A percentile compares a stretch with the other conserved stretches of the same genome.
These are phyloP conservation scores for Acheta domesticus DNA, from an alignment of 2,888 invertebrate species.

Conservation along the genomic window DNA sequence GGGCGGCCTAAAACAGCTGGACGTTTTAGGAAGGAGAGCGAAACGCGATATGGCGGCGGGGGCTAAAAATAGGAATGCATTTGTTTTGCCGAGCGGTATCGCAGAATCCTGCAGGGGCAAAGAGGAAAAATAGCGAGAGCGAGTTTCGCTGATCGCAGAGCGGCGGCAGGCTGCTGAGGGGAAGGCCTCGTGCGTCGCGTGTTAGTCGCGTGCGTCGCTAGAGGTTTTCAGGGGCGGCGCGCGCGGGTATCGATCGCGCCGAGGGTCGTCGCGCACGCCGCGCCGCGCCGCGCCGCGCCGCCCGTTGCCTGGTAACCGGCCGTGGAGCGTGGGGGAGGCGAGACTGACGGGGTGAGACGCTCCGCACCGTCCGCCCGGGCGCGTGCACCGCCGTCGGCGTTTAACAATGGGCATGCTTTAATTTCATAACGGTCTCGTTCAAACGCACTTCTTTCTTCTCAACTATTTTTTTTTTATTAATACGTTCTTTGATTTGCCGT, in stretches of 20 bases:
- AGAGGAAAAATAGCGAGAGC: slow-evolving; percentile 22
- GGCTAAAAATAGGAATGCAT: slow-evolving; percentile 29
- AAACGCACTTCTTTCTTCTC: too few relatives aligned
- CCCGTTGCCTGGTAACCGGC: slow-evolving; percentile 19
- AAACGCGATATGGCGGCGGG: slow-evolving; percentile 33
- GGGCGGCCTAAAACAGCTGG: slow-evolving; percentile 19
- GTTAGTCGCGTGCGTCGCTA: background rate
- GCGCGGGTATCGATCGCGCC: background rate
- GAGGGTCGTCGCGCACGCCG: background rate
- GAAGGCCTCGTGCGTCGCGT: background rate
- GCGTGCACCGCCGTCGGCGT: too few relatives aligned
- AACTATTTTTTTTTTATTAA: too few relatives aligned
- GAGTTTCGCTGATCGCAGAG: background rate
- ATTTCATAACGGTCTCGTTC: too few relatives aligned
- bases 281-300: background rate
- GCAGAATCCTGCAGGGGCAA: slow-evolving; percentile 9
- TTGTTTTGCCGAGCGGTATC: background rate
- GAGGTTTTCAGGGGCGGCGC: background rate
- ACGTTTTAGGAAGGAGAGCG: slow-evolving; percentile 35
- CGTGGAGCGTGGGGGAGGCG: slow-evolving; percentile 7
- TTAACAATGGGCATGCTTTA: too few relatives aligned
- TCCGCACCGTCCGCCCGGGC: background rate
- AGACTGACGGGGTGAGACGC: background rate
- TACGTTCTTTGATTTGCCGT: too few relatives aligned
- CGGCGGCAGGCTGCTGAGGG: background rate